Evolutionary conservation across 2,797 vertebrate genomes (phyloP), one percentile per base, ranked within the genome.

Genomic region (Gambelia wislizenii): DNA sequence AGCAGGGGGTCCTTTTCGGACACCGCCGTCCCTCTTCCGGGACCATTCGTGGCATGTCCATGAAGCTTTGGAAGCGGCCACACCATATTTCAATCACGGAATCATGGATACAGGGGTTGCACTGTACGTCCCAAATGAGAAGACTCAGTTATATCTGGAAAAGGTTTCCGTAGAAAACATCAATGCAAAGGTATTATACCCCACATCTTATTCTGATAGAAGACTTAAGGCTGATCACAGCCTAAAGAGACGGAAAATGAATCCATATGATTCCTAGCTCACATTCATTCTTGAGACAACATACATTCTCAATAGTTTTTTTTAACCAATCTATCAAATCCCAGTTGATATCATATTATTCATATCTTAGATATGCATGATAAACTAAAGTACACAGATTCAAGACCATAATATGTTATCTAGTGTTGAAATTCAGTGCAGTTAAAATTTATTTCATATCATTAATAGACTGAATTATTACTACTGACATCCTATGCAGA

Each of bases 361-460:
- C 70, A 67, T 44, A 70, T 36, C 49, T 33, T 78, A 13, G 33
- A 4, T 33, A 59, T 14, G 47, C 80, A 56, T 61, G 76, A 10
- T 6, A 56, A 47, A 39, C 67, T 44, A 6, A 56, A 30, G 36
- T 88, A 47, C 61, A 59, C 13, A 27, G 52, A 69, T 79, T 30
- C 49, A 78, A 84, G 52, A 9, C 33, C 33, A 84, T 39, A 80
- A 80, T 14, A 77, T 36, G 22, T 4, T 78, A 70, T 36, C 72
- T 72, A 39, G 42, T 80, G 42, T 85, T 85, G 72, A 84, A 78
- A 83, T 36, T 22, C 18, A 2, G 0, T 47, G 75, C 87, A 36
- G 87, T 83, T 74, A 42, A 82, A 87, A 83, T 36, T 91, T 80
- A 86, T 92, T 67, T 70, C 84, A 79, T 83, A 86, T 89, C 83